Conservation (phyloP, 2,797 vertebrate genomes). For the Lutra lutra region DNA sequence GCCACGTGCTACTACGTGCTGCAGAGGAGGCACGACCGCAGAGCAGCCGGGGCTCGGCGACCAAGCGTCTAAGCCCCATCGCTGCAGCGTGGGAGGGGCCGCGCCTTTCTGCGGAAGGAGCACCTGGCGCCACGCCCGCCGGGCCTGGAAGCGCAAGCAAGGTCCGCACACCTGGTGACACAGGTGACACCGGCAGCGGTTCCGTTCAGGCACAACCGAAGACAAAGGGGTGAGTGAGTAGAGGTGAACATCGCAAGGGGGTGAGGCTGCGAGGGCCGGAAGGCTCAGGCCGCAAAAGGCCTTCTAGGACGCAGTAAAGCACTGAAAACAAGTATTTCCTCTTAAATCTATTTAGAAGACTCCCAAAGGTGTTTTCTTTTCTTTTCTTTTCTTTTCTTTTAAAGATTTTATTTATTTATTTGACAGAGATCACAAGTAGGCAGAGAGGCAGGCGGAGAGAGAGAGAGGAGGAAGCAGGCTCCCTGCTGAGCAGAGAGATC, state of each 20-base stretch:
- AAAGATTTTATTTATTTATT: too few species aligned
- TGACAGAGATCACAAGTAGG: too few species aligned
- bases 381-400: too few species aligned
- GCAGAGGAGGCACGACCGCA: accelerated
- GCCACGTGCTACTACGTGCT: neutral
- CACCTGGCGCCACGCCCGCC: neutral
- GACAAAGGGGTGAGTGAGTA: neutral
- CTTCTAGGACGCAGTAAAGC: neutral
- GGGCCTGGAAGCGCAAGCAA: neutral
- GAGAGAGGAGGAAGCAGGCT: too few species aligned
- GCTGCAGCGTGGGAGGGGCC: neutral
- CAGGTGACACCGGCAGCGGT: neutral
- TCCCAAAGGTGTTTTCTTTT: too few species aligned
- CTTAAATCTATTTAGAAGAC: neutral
- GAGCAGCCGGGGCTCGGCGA: too few species aligned
- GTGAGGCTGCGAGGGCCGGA: neutral
- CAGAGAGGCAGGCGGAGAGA: too few species aligned
- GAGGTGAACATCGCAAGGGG: too few species aligned
- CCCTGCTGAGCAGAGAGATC: too few species aligned
- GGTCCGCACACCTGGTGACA: too few species aligned
- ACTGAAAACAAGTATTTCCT: neutral
- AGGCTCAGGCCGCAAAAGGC: neutral
- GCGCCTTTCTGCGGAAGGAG: neutral
- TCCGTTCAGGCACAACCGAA: neutral
- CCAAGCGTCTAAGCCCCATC: neutral